Conservation (phyloP, 2,797 vertebrate genomes). For the Nothura maculosa region DNA sequence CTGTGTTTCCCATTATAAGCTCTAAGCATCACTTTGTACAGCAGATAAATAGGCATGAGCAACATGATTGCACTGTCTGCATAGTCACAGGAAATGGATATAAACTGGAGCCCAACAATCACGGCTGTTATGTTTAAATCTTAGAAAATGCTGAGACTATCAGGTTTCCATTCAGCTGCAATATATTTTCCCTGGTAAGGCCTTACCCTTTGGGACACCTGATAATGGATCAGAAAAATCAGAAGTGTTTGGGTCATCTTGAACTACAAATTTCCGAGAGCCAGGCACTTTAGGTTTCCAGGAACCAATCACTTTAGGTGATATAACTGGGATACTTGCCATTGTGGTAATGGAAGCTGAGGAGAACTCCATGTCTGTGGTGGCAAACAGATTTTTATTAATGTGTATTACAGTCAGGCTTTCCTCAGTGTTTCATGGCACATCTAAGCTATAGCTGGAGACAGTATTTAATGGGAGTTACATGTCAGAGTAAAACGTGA, state of each 20-base stretch:
- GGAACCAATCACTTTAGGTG: conserved; percentile 96
- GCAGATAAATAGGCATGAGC: neutral
- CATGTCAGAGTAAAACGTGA: conserved; percentile 16
- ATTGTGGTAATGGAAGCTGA: conserved; percentile 93
- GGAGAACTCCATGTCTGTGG: conserved; percentile 98
- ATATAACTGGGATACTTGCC: conserved; percentile 94
- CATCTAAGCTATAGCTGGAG: conserved; percentile 65
- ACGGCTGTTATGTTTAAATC: conserved; percentile 6
- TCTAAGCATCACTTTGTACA: conserved; percentile 3
- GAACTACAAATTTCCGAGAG: conserved; percentile 95
- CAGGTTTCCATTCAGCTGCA: conserved; percentile 90
- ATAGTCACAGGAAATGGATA: conserved; percentile 44
- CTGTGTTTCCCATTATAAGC: neutral
- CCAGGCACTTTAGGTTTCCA: conserved; percentile 97
- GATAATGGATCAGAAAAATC: conserved; percentile 96
- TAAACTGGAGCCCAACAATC: conserved; percentile 30
- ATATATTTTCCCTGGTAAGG: conserved; percentile 87
- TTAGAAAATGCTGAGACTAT: conserved; percentile 74
- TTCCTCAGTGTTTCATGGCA: conserved; percentile 66
- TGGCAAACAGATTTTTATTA: conserved; percentile 97
- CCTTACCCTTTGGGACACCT: conserved; percentile 99
- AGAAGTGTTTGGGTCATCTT: conserved; percentile 96
- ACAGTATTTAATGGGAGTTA: conserved; percentile 57
- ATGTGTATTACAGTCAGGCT: conserved; percentile 63
- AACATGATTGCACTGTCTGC: conserved; percentile 68